Percentiles rank a stretch among this genome's conserved stretches.
These are phyloP conservation scores for Athene noctua DNA, from an alignment of 2,113 vertebrate genomes.

Conservation along the genomic window DNA sequence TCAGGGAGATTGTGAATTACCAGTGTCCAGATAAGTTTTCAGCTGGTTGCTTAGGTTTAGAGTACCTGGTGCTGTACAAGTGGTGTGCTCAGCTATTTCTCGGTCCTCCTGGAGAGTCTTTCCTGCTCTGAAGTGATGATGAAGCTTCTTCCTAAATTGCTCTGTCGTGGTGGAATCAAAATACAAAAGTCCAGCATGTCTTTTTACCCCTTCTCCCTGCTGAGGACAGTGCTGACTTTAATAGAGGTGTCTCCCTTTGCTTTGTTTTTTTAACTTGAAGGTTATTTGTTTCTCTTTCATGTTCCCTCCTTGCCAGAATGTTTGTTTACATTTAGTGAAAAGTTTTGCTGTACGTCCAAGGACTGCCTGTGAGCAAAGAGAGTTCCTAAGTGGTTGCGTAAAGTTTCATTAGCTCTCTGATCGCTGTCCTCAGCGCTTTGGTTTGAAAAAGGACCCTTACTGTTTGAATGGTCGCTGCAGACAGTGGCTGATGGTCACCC, in stretches of 20 bases:
- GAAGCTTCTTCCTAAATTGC: neutral
- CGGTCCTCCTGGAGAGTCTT: neutral
- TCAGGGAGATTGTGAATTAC: neutral
- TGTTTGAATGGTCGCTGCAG: neutral
- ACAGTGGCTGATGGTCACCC: neutral
- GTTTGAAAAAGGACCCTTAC: neutral
- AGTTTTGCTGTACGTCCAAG: neutral
- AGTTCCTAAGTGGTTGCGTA: neutral
- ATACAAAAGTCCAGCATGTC: neutral
- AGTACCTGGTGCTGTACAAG: neutral
- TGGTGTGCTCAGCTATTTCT: neutral
- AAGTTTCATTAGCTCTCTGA: neutral
- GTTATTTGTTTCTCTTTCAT: slow-evolving; percentile 26
- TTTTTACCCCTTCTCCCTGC: neutral
- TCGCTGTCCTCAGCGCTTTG: neutral
- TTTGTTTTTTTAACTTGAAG: slow-evolving; percentile 1
- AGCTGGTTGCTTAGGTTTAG: neutral
- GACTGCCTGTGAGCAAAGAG: neutral
- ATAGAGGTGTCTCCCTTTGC: neutral
- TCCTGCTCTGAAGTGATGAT: neutral
- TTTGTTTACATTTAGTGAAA: neutral
- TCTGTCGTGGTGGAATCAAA: neutral
- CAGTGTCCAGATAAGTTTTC: neutral
- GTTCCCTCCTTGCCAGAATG: neutral
- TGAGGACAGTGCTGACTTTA: neutral